Base-by-base conservation (phyloP, 2,888 invertebrate species). In the Drosophila nigricruria region DNA sequence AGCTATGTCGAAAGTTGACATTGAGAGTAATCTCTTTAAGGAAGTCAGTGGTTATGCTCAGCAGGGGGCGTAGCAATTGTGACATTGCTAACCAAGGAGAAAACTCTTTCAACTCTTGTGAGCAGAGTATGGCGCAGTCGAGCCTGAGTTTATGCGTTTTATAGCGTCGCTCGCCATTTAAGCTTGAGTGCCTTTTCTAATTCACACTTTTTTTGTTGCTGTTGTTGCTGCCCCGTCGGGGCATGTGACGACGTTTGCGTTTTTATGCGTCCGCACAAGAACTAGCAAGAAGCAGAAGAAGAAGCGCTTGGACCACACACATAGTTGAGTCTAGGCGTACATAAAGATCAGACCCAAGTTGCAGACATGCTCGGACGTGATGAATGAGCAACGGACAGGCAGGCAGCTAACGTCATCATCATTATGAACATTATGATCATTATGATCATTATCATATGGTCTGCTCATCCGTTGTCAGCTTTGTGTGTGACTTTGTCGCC, bases 121-220 rank as follows among this genome's bases (percentile, higher is more conserved):
- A 14, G 18, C 40, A 40, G 56, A n/a, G 18, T 52, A 52, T 42
- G 10, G 4, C 8, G 20, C 30, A 56, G 42, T 56, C 42, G 56
- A 10, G 30, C 12, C 10, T 1, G 6, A 1, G 16, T 5, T 6
- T 20, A 9, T 20, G 34, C 59, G 65, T 30, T 30, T 30, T 79
- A 73, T 73, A 82, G 82, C 82, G 73, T 61, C 61, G 73, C 65
- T 67, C 63, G 70, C 78, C 81, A 86, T 86, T 86, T 86, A 88
- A 75, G 88, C 85, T 77, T 88, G 85, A 86, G 85, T 88, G 88
- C 85, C 79, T 86, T 86, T 82, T 88, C 88, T 81, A 86, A 86
- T 86, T 86, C 85, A 88, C 85, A 86, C 85, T 86, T 88, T 82
- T 86, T 83, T 53, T 49, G 52, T 36, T 47, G 60, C 59, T 52